These are phyloP conservation scores for Drosophila kanapiae DNA, from an alignment of 1,140 invertebrate species.

Conservation along the genomic window DNA sequence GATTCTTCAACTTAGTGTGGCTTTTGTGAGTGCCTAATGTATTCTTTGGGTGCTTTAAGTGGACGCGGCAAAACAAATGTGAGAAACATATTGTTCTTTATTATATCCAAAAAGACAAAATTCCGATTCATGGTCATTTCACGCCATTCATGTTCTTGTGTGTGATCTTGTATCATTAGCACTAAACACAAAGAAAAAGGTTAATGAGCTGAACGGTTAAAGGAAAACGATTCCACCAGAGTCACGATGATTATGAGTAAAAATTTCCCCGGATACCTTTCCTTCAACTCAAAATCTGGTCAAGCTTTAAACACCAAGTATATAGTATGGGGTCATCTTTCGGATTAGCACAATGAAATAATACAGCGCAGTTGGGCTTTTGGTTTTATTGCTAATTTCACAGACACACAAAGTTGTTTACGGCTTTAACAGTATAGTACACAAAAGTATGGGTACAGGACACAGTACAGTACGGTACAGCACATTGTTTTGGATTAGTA, in stretches of 20 bases:
- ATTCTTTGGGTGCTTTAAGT: slow-evolving; percentile 29
- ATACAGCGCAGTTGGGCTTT: slow-evolving; percentile 71
- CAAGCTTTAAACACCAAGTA: slow-evolving; percentile 54
- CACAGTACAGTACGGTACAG: slow-evolving; percentile 35
- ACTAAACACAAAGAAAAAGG: slow-evolving; percentile 29
- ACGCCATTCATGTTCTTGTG: slow-evolving; percentile 52
- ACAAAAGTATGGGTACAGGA: slow-evolving; percentile 68
- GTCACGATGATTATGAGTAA: slow-evolving; percentile 3
- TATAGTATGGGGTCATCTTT: slow-evolving; percentile 12
- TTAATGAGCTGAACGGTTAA: slow-evolving; percentile 18
- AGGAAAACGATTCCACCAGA: background rate
- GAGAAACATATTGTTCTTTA: slow-evolving; percentile 25
- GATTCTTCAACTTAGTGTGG: background rate
- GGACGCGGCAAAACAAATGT: slow-evolving; percentile 71
- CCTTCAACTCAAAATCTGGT: slow-evolving; percentile 43
- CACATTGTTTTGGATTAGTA: slow-evolving; percentile 45
- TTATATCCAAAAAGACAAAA: slow-evolving; percentile 48
- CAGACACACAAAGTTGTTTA: slow-evolving; percentile 72
- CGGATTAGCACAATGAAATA: slow-evolving; percentile 51
- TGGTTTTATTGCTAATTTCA: slow-evolving; percentile 80
- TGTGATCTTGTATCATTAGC: slow-evolving; percentile 25
- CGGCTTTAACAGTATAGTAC: slow-evolving; percentile 71
- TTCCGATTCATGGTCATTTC: slow-evolving; percentile 68
- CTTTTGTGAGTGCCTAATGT: slow-evolving; percentile 12
- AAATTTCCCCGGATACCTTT: slow-evolving; percentile 30